Conservation (phyloP, 1,140 invertebrate genomes). For the Vanessa tameamea region DNA sequence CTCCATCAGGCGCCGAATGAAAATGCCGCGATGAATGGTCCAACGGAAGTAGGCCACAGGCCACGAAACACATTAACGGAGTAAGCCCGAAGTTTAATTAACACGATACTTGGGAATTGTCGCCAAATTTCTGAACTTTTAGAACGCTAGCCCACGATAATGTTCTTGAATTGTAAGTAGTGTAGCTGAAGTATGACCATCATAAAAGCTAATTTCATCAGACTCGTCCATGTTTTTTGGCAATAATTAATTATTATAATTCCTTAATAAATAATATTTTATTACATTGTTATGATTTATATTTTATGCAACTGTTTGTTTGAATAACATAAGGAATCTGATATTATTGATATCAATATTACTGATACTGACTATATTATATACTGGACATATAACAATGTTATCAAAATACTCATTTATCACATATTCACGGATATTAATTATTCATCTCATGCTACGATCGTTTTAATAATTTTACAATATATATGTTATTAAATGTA, state of each 20-base stretch:
- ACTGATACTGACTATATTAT: too few relatives aligned
- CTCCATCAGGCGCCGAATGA: slow-evolving; percentile 33
- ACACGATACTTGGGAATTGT: slow-evolving; percentile 33
- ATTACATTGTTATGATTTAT: background rate
- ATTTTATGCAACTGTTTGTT: background rate
- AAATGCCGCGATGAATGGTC: slow-evolving; percentile 31
- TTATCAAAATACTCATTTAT: too few relatives aligned
- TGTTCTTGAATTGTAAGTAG: slow-evolving; percentile 12
- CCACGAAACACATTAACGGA: slow-evolving; percentile 35
- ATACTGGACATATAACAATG: too few relatives aligned
- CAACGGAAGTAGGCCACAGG: slow-evolving; percentile 34
- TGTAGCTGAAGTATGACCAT: background rate
- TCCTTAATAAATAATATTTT: too few relatives aligned
- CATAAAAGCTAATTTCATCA: background rate
- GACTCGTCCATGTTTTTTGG: too few relatives aligned
- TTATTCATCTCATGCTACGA: too few relatives aligned
- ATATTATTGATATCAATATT: too few relatives aligned
- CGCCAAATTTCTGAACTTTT: slow-evolving; percentile 30
- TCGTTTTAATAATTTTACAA: too few relatives aligned
- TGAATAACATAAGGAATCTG: too few relatives aligned
- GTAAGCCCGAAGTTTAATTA: slow-evolving; percentile 38
- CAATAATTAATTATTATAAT: too few relatives aligned
- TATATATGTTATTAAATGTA: too few relatives aligned
- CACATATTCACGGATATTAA: too few relatives aligned
- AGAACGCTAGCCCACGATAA: slow-evolving; percentile 26